Percentiles rank a stretch among this genome's conserved stretches.
Conservation (phyloP, 2,888 invertebrate species). For the Glaucopsyche alexis region DNA sequence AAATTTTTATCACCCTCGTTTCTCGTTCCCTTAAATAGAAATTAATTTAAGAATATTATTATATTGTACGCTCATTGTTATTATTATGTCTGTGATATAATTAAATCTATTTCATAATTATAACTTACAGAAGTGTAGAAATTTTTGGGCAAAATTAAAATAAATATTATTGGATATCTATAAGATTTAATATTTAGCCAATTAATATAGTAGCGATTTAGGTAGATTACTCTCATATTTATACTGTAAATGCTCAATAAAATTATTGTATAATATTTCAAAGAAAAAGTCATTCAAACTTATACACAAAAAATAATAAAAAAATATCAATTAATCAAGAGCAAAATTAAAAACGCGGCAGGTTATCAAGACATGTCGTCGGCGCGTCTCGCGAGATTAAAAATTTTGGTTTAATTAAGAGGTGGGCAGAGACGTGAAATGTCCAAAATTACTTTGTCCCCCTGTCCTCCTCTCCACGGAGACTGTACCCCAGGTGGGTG, state of each 20-base stretch:
- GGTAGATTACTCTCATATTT: too few species aligned
- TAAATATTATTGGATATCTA: too few species aligned
- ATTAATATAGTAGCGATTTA: too few species aligned
- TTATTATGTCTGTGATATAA: not conserved
- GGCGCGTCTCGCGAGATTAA: conserved; percentile 24
- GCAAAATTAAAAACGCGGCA: conserved; percentile 21
- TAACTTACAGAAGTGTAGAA: too few species aligned
- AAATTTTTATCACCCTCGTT: not conserved
- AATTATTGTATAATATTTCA: not conserved
- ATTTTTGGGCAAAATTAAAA: too few species aligned
- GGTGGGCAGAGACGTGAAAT: conserved; percentile 74
- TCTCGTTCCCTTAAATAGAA: not conserved
- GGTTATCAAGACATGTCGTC: conserved; percentile 28
- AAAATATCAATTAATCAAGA: conserved; percentile 24
- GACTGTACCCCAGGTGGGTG: conserved; percentile 38
- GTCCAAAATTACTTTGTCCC: conserved; percentile 41
- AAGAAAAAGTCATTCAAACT: not conserved
- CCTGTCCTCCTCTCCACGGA: not conserved
- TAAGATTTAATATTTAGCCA: too few species aligned
- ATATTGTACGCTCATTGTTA: not conserved
- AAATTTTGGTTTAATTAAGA: conserved; percentile 62
- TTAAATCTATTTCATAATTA: not conserved
- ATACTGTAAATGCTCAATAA: too few species aligned
- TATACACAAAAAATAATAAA: not conserved
- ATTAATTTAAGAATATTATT: conserved; percentile 5